Conservation (phyloP, 2,888 invertebrate species). For the Acronicta alni region DNA sequence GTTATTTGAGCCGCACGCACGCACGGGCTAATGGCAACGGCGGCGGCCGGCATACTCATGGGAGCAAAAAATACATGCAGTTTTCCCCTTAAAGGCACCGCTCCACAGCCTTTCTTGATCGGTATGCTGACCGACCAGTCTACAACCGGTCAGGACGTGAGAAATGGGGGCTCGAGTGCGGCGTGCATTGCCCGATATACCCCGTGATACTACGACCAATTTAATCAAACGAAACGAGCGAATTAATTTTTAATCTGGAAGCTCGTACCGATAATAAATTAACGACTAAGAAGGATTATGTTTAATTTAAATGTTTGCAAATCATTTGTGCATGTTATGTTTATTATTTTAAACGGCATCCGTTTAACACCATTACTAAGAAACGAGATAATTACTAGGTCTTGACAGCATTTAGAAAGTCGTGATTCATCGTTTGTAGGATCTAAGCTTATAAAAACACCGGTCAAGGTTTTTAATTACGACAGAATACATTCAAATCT, state of each 20-base stretch:
- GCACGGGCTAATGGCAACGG: constrained; percentile 67
- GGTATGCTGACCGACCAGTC: constrained; percentile 82
- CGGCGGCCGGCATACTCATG: constrained; percentile 70
- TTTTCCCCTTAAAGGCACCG: constrained; percentile 82
- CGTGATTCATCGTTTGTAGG: constrained; percentile 24
- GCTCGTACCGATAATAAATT: constrained; percentile 45
- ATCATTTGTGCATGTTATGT: constrained; percentile 14
- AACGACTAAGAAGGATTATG: constrained; percentile 26
- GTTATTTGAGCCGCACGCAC: constrained; percentile 67
- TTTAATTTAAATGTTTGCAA: constrained; percentile 29
- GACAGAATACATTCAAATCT: constrained; percentile 12
- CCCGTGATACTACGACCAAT: constrained; percentile 68
- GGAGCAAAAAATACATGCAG: constrained; percentile 77
- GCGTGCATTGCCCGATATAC: constrained; percentile 77
- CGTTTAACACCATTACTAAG: constrained; percentile 20
- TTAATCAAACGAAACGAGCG: constrained; percentile 56
- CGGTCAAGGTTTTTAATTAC: constrained; percentile 7
- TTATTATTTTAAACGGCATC: constrained; percentile 30
- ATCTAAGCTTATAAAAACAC: constrained; percentile 17
- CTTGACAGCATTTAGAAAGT: constrained; percentile 24
- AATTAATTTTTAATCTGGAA: constrained; percentile 55
- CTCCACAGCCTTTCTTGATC: constrained; percentile 82
- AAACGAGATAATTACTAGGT: constrained; percentile 36
- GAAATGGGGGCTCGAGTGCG: constrained; percentile 79
- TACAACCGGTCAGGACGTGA: constrained; percentile 81